Evolutionary conservation across 2,888 invertebrate genomes (phyloP).

Genomic region (Oligia strigilis): DNA sequence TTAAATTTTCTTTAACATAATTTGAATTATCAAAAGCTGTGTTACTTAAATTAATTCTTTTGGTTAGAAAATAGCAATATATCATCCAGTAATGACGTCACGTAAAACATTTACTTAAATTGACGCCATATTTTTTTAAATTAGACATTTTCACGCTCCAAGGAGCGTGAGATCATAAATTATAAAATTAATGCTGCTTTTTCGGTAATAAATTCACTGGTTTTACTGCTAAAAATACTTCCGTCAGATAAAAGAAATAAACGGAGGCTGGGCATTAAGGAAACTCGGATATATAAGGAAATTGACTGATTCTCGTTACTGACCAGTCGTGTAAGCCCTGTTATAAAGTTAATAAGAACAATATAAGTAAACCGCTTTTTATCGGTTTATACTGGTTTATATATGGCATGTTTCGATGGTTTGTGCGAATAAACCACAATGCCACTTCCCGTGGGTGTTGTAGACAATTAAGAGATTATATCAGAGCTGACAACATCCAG

Average conservation of each 20-base stretch:
- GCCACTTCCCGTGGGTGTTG: constrained; percentile 17
- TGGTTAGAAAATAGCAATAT: constrained; percentile 11
- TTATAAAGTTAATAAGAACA: constrained; percentile 45
- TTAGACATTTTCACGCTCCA: constrained; percentile 25
- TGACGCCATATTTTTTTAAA: constrained; percentile 31
- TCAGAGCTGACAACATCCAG: constrained; percentile 6
- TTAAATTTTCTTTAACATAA: neutral
- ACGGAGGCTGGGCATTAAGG: constrained; percentile 48
- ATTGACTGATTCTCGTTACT: constrained; percentile 44
- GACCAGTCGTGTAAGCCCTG: constrained; percentile 40
- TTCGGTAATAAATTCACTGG: constrained; percentile 50
- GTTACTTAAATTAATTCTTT: constrained; percentile 25
- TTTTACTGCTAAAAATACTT: constrained; percentile 52
- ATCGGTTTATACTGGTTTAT: constrained; percentile 25
- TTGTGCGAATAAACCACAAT: constrained; percentile 15
- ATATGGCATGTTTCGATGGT: constrained; percentile 17
- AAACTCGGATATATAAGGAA: constrained; percentile 55
- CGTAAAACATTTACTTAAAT: constrained; percentile 27
- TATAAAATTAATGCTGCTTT: constrained; percentile 41
- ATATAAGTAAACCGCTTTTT: constrained; percentile 40
- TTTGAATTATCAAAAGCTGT: neutral
- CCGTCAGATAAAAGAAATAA: constrained; percentile 53
- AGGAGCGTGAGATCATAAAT: constrained; percentile 37
- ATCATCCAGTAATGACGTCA: constrained; percentile 23
- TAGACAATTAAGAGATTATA: constrained; percentile 33